A percentile compares a stretch with the other conserved stretches of the same genome.
Conservation (phyloP, 2,888 invertebrate species). For the Plebejus anna region DNA sequence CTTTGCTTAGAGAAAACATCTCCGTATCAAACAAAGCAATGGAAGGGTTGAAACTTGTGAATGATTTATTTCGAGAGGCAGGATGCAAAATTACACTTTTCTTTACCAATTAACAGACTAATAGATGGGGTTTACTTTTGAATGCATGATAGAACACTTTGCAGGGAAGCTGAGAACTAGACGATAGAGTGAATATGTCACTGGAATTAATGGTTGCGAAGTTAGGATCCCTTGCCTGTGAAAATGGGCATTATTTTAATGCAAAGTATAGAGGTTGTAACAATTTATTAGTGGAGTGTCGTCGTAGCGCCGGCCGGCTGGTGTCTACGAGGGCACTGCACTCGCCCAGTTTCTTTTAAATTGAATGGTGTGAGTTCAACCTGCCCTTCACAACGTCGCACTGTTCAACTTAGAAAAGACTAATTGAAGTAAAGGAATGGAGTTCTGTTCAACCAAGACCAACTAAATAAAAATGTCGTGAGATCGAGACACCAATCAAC, state of each 20-base stretch:
- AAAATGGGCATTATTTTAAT: slow-evolving; percentile 94
- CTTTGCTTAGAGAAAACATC: slow-evolving; percentile 73
- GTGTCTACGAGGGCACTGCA: slow-evolving; percentile 67
- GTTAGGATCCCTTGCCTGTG: slow-evolving; percentile 81
- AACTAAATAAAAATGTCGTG: slow-evolving; percentile 72
- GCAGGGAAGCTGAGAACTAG: slow-evolving; percentile 78
- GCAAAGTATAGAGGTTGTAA: slow-evolving; percentile 95
- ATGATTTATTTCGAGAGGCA: slow-evolving; percentile 52
- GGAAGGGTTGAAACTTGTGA: slow-evolving; percentile 67
- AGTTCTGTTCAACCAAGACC: slow-evolving; percentile 81
- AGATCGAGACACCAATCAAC: slow-evolving; percentile 51
- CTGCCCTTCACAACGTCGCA: slow-evolving; percentile 66
- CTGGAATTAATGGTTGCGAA: slow-evolving; percentile 72
- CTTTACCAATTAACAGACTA: slow-evolving; percentile 50
- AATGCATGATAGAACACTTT: slow-evolving; percentile 74
- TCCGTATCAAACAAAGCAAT: slow-evolving; percentile 48
- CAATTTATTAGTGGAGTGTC: slow-evolving; percentile 74
- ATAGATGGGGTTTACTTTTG: slow-evolving; percentile 71
- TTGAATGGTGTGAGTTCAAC: slow-evolving; percentile 77
- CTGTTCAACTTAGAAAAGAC: slow-evolving; percentile 80
- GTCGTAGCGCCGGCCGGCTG: slow-evolving; percentile 56
- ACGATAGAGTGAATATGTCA: slow-evolving; percentile 72
- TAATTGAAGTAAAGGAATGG: slow-evolving; percentile 76
- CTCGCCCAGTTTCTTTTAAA: slow-evolving; percentile 77
- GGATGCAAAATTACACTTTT: slow-evolving; percentile 49